Evolutionary conservation across 2,113 vertebrate genomes (phyloP).

Genomic region (Cephalopholis sonnerati): DNA sequence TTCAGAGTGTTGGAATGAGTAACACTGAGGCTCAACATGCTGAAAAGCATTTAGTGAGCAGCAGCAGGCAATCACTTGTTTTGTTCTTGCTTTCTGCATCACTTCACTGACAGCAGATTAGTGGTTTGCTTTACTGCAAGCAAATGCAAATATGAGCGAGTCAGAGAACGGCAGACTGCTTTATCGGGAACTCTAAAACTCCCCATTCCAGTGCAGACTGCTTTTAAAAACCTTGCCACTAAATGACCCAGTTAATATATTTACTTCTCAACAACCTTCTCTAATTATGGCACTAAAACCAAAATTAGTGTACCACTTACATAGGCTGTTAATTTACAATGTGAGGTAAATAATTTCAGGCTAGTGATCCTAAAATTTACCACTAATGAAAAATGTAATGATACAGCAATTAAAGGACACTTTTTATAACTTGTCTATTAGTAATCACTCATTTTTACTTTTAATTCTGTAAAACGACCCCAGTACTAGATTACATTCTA

Average conservation of each 20-base stretch:
- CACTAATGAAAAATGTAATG: background rate
- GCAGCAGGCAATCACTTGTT: slow-evolving; percentile 1
- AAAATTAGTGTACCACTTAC: background rate
- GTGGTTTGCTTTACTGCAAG: slow-evolving; percentile 2
- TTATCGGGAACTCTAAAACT: background rate
- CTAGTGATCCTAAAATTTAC: background rate
- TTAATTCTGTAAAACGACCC: background rate
- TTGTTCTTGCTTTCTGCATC: slow-evolving; percentile 3
- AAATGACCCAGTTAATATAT: slow-evolving; percentile 22
- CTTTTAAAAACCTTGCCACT: background rate
- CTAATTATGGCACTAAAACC: slow-evolving; percentile 24
- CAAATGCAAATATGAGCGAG: background rate
- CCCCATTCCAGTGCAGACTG: background rate
- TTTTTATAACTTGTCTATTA: background rate
- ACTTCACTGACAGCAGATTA: background rate
- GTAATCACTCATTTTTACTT: background rate
- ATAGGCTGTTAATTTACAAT: background rate
- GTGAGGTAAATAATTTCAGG: background rate
- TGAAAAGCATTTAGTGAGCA: slow-evolving; percentile 12
- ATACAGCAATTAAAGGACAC: background rate
- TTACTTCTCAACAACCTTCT: slow-evolving; percentile 7
- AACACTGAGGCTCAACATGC: slow-evolving; percentile 1
- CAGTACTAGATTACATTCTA: too few relatives aligned
- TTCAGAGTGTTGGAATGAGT: background rate
- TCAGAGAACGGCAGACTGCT: background rate